These are phyloP conservation scores for Triplophysa bombifrons DNA, from an alignment of 2,797 vertebrate genomes.

Conservation along the genomic window DNA sequence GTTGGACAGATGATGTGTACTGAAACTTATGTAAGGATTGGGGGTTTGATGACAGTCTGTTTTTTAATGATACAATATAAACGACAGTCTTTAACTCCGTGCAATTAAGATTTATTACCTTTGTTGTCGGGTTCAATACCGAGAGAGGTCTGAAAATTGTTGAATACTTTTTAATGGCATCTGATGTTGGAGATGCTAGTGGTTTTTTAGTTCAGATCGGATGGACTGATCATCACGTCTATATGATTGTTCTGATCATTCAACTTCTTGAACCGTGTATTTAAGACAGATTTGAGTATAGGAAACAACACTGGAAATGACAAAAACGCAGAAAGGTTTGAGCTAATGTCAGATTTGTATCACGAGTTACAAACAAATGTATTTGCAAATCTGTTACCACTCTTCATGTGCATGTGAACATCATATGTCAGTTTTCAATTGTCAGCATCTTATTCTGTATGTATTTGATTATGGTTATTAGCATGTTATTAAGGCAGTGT, in stretches of 20 bases:
- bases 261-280: background rate
- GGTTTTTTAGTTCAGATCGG: background rate
- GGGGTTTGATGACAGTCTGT: background rate
- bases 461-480: too few relatives aligned
- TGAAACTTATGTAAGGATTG: slow-evolving; percentile 15
- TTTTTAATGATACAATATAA: background rate
- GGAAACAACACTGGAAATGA: too few relatives aligned
- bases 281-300: background rate
- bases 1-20: background rate
- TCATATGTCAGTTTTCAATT: too few relatives aligned
- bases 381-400: too few relatives aligned
- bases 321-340: too few relatives aligned
- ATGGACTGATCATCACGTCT: background rate
- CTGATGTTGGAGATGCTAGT: background rate
- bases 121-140: background rate
- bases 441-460: too few relatives aligned
- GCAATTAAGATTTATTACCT: background rate
- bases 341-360: too few relatives aligned
- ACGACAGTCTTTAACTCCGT: background rate
- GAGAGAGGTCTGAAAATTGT: slow-evolving; percentile 1
- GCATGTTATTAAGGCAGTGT: too few relatives aligned
- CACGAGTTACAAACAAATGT: too few relatives aligned
- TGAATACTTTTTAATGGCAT: background rate
- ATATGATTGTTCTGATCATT: background rate
- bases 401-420: too few relatives aligned